Base-by-base conservation (phyloP, 2,113 vertebrate genomes). In the Anoura caudifer region DNA sequence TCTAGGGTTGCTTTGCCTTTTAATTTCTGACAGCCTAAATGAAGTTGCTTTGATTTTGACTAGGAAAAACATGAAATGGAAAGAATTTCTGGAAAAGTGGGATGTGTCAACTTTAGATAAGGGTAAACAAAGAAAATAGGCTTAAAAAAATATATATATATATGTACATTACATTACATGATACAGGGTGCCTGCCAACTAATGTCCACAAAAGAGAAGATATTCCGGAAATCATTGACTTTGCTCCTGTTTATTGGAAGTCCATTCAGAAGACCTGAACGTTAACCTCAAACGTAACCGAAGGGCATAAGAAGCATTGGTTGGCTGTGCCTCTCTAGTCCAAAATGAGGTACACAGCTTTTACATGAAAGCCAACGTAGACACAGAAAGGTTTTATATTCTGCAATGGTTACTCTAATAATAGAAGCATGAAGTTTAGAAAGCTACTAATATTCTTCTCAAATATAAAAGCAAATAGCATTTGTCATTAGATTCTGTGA, bases 21-120 rank as follows among this genome's bases (percentile, higher is more conserved):
- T 82, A 77, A 84, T 75, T 94, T 95, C 50, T 91, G 77, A 93
- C 9, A 94, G 63, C 77, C 24, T 73, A 95, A 47, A 54, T 7
- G 28, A 75, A 93, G 22, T 52, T 59, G 26, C 43, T 83, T 90
- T 92, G 22, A 33, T 95, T 95, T 83, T 26, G 52, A 16, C 69
- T 90, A 59, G 50, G 38, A 72, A 94, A 95, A 94, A 54, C 3
- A 28, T 69, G 45, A 91, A 93, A 89, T 86, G 54, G 80, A 87
- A 95, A 94, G n/a, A 94, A 90, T 95, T 91, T 88, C 50, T 96
- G 15, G 94, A 97, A 95, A 96, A 90, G 69, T 88, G 26, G 59
- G 72, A 87, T 85, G 31, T 90, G 59, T 59, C 75, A 85, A 93
- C 16, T 93, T 87, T 79, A 95, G 85, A 81, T 79, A 94, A 86